Evolutionary conservation across 2,113 vertebrate species (phyloP).

Genomic region (Ciconia maguari): DNA sequence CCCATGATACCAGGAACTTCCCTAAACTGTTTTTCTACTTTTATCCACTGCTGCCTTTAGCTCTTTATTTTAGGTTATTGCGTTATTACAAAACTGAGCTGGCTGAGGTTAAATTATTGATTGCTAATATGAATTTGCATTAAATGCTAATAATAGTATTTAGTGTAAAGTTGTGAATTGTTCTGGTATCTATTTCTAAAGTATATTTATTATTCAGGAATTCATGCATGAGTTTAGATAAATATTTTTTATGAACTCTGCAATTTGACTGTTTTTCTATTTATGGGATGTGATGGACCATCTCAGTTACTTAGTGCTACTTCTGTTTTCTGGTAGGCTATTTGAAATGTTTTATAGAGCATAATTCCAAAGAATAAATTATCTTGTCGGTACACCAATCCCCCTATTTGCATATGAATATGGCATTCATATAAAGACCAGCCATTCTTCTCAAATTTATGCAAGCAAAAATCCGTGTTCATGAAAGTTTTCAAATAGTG

Average conservation of each 20-base stretch:
- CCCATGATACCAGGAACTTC: not conserved
- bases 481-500: not conserved
- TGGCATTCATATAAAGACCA: not conserved
- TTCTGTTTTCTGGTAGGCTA: conserved; percentile 1
- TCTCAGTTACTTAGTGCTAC: not conserved
- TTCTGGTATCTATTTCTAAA: not conserved
- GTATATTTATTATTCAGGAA: not conserved
- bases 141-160: not conserved
- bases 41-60: not conserved
- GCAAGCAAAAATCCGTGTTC: not conserved
- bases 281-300: not conserved
- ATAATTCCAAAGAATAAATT: conserved; percentile 19
- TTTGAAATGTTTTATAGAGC: not conserved
- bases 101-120: not conserved
- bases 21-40: not conserved
- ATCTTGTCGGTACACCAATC: not conserved
- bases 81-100: not conserved
- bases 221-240: not conserved
- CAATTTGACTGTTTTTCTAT: not conserved
- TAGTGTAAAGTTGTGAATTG: not conserved
- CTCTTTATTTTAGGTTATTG: not conserved
- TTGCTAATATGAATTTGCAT: not conserved
- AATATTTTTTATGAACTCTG: not conserved
- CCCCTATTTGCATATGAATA: not conserved
- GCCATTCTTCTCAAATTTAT: not conserved